Base-by-base conservation (phyloP, 2,888 invertebrate species). In the Augiades crinisus region DNA sequence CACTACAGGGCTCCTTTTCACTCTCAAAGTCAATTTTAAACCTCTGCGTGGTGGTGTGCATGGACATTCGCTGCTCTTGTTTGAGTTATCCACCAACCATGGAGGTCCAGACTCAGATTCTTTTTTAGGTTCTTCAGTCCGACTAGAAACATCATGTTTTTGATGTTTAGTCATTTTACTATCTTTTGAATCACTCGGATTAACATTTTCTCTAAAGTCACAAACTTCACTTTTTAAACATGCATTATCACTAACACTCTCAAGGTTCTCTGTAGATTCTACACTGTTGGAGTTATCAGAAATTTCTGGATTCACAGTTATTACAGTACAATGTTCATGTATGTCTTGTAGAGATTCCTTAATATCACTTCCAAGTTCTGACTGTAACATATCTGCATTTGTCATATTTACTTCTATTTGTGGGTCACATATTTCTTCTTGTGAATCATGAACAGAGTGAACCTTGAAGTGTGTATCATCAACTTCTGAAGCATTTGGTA, bases 1-100 rank as follows among this genome's bases (percentile, higher is more conserved):
- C 40, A 96, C 83, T 47, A 95, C 94, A 1, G 96, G 96, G 59
- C 96, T 96, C 21, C 96, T 92, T 75, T 97, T 97, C 92, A 97
- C 95, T 3, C 96, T 92, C 54, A 97, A 80, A 4, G 96, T 96
- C 56, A 97, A 77, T 72, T 96, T 96, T 45, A 96, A 77, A 3
- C 94, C 91, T 44, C 92, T 85, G 4, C 91, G 80, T 40, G 92
- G 92, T 10, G 92, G 92, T 12, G 92, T 92, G 54, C 87, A 89
- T 2, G 92, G 92, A 59, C 89, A 89, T 57, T 84, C 87, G 60
- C 74, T 78, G 60, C 82, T 80, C 65, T 81, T 85, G 57, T 85
- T 87, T n/a, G 85, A 81, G 63, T 81, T 86, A 57, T 85, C 90
- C 55, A 67, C 78, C 67, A 85, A 62, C 88, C 86, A 86, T 21